Evolutionary conservation across 2,113 vertebrate species (phyloP), one percentile per base, ranked within the genome.

Genomic region (Rhinolophus ferrumequinum): DNA sequence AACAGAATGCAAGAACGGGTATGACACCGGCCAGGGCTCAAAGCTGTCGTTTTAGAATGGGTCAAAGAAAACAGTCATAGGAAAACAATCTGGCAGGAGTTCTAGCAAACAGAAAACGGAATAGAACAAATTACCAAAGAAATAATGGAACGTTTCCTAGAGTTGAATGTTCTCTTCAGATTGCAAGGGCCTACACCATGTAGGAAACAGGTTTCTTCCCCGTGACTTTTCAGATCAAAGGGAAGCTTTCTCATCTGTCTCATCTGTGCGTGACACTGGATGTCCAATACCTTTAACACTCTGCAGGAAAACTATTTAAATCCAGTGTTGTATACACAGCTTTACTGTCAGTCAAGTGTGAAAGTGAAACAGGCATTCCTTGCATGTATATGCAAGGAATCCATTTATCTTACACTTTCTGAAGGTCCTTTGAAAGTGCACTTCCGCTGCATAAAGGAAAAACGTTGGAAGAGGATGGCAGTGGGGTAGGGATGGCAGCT

Each of bases 81-180:
- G 72, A 54, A 70, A 91, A 52, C 35, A 84, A 0, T 28, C 30
- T 69, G 26, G 6, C 26, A 75, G 73, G 28, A 72, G 19, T 70
- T 44, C 10, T 16, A 72, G 70, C 41, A 93, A 80, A 85, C 16
- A 79, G 41, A 95, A 81, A 82, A 44, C 13, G 28, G 28, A 60
- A 30, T 30, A 30, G 10, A 85, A 41, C 80, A 87, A 88, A 67
- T 15, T 73, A 16, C 88, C 76, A 21, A 56, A 88, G 73, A 88
- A 62, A 44, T 44, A 44, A 44, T 44, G 41, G 41, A 44, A 44
- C 41, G 41, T 44, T 44, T 44, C 41, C 41, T 44, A 44, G 41
- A 44, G 41, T 7, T 44, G 41, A 44, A 44, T 4, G 41, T 44
- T 44, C 41, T 44, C 41, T 44, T 44, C 41, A 44, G 41, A 7